Percentiles rank a stretch among this genome's conserved stretches.
Conservation (phyloP, 1,140 invertebrate species). For the Lutraria rhynchaena region DNA sequence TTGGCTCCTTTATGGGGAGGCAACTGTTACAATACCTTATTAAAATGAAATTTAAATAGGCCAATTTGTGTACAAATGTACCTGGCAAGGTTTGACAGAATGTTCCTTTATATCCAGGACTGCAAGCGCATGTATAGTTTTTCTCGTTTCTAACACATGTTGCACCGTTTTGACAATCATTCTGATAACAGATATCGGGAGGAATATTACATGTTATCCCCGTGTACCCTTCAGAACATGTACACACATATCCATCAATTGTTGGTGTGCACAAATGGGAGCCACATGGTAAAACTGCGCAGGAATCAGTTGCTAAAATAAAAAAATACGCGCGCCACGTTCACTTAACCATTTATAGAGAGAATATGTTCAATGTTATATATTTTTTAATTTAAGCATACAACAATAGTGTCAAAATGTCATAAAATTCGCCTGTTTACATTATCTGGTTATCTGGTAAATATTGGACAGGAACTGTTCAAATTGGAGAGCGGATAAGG, state of each 20-base stretch:
- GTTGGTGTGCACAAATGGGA: neutral
- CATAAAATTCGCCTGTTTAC: no score
- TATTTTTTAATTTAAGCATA: no score
- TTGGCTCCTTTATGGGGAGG: no score
- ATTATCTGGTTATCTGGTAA: no score
- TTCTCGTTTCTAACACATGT: neutral
- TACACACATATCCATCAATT: neutral
- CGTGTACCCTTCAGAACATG: neutral
- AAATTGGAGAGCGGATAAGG: no score
- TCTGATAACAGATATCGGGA: neutral
- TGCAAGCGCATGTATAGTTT: neutral
- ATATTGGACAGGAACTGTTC: no score
- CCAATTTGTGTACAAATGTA: neutral
- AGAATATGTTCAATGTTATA: no score
- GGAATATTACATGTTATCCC: neutral
- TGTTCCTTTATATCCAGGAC: neutral
- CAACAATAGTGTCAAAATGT: no score
- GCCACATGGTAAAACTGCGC: constrained; percentile 10
- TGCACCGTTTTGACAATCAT: constrained; percentile 20
- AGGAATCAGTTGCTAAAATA: neutral
- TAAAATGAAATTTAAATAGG: no score
- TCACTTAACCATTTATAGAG: no score
- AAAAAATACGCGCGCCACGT: no score
- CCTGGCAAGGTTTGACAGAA: constrained; percentile 2
- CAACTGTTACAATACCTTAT: no score